Base-by-base conservation (phyloP, 1,140 invertebrate species). In the Brachionus sp. region DNA sequence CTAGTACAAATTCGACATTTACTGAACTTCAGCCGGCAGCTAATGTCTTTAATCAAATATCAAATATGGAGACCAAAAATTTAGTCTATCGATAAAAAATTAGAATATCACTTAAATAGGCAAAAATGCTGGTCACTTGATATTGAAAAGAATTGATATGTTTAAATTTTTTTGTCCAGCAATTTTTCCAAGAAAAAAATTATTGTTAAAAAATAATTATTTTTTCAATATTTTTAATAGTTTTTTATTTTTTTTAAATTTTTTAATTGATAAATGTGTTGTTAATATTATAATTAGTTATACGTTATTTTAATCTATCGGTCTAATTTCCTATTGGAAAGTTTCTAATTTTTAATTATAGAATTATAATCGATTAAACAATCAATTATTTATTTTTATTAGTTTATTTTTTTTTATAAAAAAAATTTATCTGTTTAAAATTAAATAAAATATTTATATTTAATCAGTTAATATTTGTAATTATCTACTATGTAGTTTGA, bases 1-100 rank as follows among this genome's bases (percentile, higher is more conserved):
- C 19, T 7, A n/a, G 4, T 23, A 25, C 19, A 10, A 46, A 75
- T 75, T 75, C 70, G 25, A 75, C 70, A 25, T 75, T 75, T 75
- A 75, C 70, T 10, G 70, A 75, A 46, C 33, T 75, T 23, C 70
- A 75, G 44, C 70, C 70, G 19, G 70, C 70, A 1, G 12, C 70
- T 12, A 44, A 19, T 19, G 12, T 75, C 19, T 75, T 75, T 46
- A 75, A 75, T 46, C 68, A 73, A 73, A 73, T 73, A 73, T 44
- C 70, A 19, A 75, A 44, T 46, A 75, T 75, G 19, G 70, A 75
- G 23, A n/a, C 39, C 19, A 46, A 75, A 46, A 46, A 44, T 75
- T 39, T 70, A 39, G 37, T 70, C 35, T 70, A 70, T 70, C 66
- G 66, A 70, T 70, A 70, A 70, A 6, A 12, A 23, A 64, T 23